Base-by-base conservation (phyloP, 2,113 vertebrate species). In the Epinephelus fuscoguttatus region DNA sequence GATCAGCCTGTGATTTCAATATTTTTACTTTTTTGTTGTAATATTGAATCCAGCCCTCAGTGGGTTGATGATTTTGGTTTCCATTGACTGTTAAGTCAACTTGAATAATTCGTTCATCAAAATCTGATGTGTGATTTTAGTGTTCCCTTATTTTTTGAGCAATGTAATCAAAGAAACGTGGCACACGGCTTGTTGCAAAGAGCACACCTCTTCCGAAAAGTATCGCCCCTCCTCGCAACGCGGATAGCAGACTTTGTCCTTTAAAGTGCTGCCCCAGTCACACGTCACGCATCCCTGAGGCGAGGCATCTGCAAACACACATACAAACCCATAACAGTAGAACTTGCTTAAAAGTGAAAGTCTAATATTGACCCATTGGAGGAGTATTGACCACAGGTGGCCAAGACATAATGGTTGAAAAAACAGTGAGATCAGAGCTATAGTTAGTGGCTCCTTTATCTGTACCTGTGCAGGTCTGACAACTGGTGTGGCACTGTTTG, bases 401-500 rank as follows among this genome's bases (percentile, higher is more conserved):
- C n/a, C 4, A 6, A 13, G 66, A 61, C 8, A 19, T 3, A 33
- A 72, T 17, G 0, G 10, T 37, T 17, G 13, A 18, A n/a, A 4
- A 40, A 53, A 1, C 2, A 23, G 0, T n/a, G 4, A 8, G 7
- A 14, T 23, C 6, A 11, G 8, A n/a, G 42, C 33, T 17, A 5
- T 18, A 14, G 4, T 60, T 6, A 37, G 27, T 0, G 18, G 13
- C 6, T n/a, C 6, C 10, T 4, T 17, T 0, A 49, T 19, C 3
- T 12, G 30, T 86, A 96, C 96, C 96, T 92, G 91, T 92, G 82
- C 96, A 96, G 7, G 93, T 95, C 89, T 93, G 93, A 77, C 95
- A 96, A 81, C 93, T 95, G 84, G 91, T 87, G 81, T 95, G 93
- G 80, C 95, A 95, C 78, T 95, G 91, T 78, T 70, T 86, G 42